phyloP scores from a whole-genome alignment of 1,140 invertebrate species.

The Aphelenchoides avenae region DNA sequence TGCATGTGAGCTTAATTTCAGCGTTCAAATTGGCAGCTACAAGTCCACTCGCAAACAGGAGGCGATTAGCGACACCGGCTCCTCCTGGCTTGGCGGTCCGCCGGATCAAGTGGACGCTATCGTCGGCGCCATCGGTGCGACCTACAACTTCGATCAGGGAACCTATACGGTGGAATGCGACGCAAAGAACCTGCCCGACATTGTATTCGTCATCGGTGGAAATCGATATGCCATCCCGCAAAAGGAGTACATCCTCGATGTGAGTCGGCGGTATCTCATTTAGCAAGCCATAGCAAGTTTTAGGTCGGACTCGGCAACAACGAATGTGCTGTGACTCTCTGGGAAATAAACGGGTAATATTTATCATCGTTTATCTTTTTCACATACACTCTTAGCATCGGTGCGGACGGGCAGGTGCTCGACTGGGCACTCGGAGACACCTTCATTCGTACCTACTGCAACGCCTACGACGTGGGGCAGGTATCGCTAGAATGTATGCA shows the following conservation, averaged over 20 bases:
- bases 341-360: background rate
- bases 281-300: background rate
- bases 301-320: conserved; percentile 23
- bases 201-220: conserved; percentile 12
- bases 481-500: too few relatives aligned
- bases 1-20: too few relatives aligned
- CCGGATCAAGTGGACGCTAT: conserved; percentile 10
- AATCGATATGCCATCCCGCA: conserved; percentile 8
- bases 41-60: background rate
- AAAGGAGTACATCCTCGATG: conserved; percentile 27
- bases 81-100: conserved; percentile 15
- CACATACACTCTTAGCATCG: too few relatives aligned
- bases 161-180: conserved; percentile 13
- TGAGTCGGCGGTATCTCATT: conserved; percentile 21
- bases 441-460: conserved; percentile 31
- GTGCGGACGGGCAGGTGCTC: too few relatives aligned
- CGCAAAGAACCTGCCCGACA: conserved; percentile 3
- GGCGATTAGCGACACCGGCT: conserved; percentile 27
- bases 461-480: conserved; percentile 35
- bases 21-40: conserved; percentile 14
- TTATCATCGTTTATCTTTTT: background rate
- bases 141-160: conserved; percentile 8
- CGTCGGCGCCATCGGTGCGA: conserved; percentile 10
- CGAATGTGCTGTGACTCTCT: conserved; percentile 27
- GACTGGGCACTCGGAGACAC: conserved; percentile 33